Percentiles rank a stretch among this genome's conserved stretches.
phyloP scores from a whole-genome alignment of 2,888 invertebrate genomes.

The Andrena bucephala region DNA sequence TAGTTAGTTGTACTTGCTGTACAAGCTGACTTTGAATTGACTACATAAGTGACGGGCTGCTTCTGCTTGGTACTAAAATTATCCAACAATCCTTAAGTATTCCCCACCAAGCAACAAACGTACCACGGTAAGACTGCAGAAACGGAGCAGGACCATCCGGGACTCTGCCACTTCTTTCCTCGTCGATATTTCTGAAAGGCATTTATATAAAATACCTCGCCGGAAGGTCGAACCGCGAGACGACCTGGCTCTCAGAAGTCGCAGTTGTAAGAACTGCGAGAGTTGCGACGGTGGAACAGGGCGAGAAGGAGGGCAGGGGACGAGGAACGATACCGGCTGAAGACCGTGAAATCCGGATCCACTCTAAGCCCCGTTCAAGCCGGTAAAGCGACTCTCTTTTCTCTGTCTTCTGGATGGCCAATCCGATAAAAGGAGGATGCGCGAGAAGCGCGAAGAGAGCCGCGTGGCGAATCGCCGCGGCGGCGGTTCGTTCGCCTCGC shows the following conservation, averaged over 20 bases:
- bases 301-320: constrained; percentile 32
- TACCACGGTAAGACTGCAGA: not conserved
- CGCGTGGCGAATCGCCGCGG: constrained; percentile 73
- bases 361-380: constrained; percentile 66
- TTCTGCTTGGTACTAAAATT: not conserved
- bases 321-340: constrained; percentile 71
- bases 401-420: constrained; percentile 58
- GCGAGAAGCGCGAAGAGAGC: constrained; percentile 70
- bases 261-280: constrained; percentile 60
- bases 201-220: constrained; percentile 55
- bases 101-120: not conserved
- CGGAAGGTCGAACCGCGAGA: constrained; percentile 57
- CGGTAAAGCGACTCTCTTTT: constrained; percentile 61
- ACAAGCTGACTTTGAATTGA: no score
- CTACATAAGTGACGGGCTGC: no score
- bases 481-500: constrained; percentile 71
- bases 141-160: not conserved
- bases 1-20: not conserved
- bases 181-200: constrained; percentile 23
- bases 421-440: constrained; percentile 75
- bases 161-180: not conserved
- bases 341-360: constrained; percentile 75
- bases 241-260: constrained; percentile 56
- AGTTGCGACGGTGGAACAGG: constrained; percentile 34
- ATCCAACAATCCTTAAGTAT: not conserved